Base-by-base conservation (phyloP, 2,888 invertebrate genomes). In the Mayetiola destructor region DNA sequence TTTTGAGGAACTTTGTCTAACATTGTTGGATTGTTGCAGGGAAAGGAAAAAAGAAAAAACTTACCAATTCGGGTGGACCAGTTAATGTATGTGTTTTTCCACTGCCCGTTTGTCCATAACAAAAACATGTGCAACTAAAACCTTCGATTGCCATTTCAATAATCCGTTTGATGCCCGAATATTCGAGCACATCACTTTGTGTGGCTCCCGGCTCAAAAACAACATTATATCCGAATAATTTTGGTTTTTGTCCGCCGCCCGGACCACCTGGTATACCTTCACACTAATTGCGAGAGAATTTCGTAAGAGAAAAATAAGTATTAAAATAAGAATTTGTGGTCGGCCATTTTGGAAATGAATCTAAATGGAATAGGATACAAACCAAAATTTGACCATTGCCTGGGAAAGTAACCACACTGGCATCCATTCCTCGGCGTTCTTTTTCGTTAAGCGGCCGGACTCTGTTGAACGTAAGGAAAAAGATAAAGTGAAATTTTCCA, bases 21-120 rank as follows among this genome's bases (percentile, higher is more conserved):
- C 18, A 52, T 39, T 20, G 18, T 39, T 20, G 23, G 10, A 39
- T 39, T 21, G 3, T 39, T 39, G 16, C 16, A 39, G 6, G 6
- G 6, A 32, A 5, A 18, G 18, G 16, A 4, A 39, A 20, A 5
- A 29, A 52, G 8, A 20, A 12, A 8, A 21, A 39, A 8, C 27
- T 27, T 70, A 90, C 90, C 75, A 90, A 72, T 63, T 85, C 84
- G 0, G 91, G 90, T 12, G 89, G 89, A 61, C 95, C 95, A 0
- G 94, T 94, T 57, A 95, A 78, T 0, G 95, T 95, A 69, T 94
- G 93, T 0, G 95, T 95, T 75, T 95, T 95, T 5, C 95, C 95
- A 63, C 92, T 92, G 42, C 95, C 48, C 0, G 95, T 95, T 75
- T 95, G 95, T 1, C 95, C 95, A 72, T 95, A 95, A 68, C 95